Evolutionary conservation across 2,797 vertebrate genomes (phyloP).

Genomic region (Sphenopsis melanotis): DNA sequence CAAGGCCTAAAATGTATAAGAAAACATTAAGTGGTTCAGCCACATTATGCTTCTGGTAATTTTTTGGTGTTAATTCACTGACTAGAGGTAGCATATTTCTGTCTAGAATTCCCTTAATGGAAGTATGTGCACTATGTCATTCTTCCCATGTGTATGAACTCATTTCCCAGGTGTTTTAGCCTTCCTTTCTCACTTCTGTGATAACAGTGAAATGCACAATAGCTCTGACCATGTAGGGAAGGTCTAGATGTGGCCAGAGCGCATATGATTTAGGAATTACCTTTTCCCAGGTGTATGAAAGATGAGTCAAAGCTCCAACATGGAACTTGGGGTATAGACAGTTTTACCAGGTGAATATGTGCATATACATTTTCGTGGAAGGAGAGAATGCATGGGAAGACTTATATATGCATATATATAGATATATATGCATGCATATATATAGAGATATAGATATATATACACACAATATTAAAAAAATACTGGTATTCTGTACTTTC

Average conservation of each 20-base stretch:
- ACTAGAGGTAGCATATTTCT: not conserved
- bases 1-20: not conserved
- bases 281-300: not conserved
- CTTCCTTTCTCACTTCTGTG: not conserved
- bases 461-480: not conserved
- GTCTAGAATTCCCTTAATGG: not conserved
- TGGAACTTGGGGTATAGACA: not conserved
- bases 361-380: not conserved
- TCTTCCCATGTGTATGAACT: not conserved
- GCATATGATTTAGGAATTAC: not conserved
- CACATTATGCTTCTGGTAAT: not conserved
- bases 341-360: not conserved
- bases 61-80: not conserved
- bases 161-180: not conserved
- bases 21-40: not conserved
- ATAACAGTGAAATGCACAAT: not conserved
- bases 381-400: not conserved
- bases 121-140: rapidly evolving
- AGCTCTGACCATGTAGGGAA: not conserved
- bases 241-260: not conserved
- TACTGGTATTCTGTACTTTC: not conserved
- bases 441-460: too few relatives aligned
- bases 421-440: not conserved
- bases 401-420: too few relatives aligned
- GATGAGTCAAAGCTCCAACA: not conserved